Base-by-base conservation (phyloP, 37 sponge, comb jelly and placozoan species). In the Lycopodina hypogea region DNA sequence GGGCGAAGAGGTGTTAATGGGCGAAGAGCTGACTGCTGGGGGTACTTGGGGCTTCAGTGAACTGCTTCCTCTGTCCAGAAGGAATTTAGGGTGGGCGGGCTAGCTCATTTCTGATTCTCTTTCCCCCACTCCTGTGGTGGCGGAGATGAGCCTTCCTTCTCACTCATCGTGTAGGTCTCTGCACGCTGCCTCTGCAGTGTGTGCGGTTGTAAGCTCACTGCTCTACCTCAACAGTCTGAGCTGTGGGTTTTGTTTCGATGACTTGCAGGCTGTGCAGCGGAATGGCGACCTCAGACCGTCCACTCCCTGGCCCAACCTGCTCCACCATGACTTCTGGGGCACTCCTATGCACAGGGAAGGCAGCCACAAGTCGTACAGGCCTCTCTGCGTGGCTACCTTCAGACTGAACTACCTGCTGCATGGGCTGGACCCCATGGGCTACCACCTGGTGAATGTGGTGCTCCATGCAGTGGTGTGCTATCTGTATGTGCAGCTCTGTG, bases 301-400 rank as follows among this genome's bases (percentile, higher is more conserved):
- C 0, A 69, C 88, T n/a, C 85, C 92, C 0, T 93, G 87, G 90
- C 66, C 32, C n/a, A 91, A 88, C 45, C 72, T 96, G 2, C 53
- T 94, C 19, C 71, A 50, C 69, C 68, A 96, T 76, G 97, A 96
- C 64, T 96, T 96, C 85, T 96, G 97, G 97, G 97, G 97, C 30
- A 91, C 90, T 0, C 94, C 97, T 0, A 96, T 96, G 97, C 68
- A 84, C 48, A 40, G 72, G 15, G 74, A 63, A 1, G 73, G 88
- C 22, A 96, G 97, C 63, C 97, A 96, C 85, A 96, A 94, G 72
- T 96, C 97, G 14, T 96, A 94, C 64, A 76, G 97, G 23, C 97
- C 97, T 42, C 82, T 96, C 62, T 79, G 82, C 50, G 92, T 96
- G 62, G 80, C 82, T 48, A 85, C 92, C 7, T 96, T 96, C 76